Evolutionary conservation across 1,140 invertebrate species (phyloP).

Genomic region (Drosophila nigromelanica): DNA sequence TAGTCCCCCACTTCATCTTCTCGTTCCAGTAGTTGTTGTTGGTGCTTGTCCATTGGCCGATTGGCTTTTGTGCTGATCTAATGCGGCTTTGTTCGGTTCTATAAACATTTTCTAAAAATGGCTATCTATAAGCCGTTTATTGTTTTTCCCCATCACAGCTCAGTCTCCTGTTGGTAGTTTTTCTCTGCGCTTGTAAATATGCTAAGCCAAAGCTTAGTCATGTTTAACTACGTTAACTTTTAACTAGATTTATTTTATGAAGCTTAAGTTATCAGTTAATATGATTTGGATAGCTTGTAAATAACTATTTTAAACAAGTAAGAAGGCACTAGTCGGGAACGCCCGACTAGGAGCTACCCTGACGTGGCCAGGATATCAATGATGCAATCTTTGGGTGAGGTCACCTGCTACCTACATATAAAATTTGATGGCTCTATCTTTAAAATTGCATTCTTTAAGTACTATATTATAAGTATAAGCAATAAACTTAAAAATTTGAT

Average conservation of each 20-base stretch:
- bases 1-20: neutral
- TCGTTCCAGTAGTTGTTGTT: slow-evolving; percentile 12
- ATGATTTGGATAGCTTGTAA: neutral
- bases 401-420: no score
- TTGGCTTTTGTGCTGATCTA: slow-evolving; percentile 54
- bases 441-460: no score
- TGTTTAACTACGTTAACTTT: slow-evolving; percentile 1
- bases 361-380: no score
- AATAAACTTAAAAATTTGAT: no score
- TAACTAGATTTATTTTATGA: slow-evolving; percentile 11
- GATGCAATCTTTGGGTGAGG: no score
- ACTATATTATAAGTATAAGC: no score
- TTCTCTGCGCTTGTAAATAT: neutral
- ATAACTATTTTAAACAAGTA: no score
- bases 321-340: no score
- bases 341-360: no score
- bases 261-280: neutral
- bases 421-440: no score
- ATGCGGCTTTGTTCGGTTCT: slow-evolving; percentile 31
- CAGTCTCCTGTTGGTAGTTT: neutral
- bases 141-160: neutral
- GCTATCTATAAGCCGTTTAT: slow-evolving; percentile 38
- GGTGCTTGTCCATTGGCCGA: slow-evolving; percentile 44
- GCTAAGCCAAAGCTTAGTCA: slow-evolving; percentile 2
- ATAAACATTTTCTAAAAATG: slow-evolving; percentile 60